Percentiles rank a stretch among this genome's conserved stretches.
Evolutionary conservation across 2,113 vertebrate species (phyloP).

Genomic region (Amphiprion ocellaris): DNA sequence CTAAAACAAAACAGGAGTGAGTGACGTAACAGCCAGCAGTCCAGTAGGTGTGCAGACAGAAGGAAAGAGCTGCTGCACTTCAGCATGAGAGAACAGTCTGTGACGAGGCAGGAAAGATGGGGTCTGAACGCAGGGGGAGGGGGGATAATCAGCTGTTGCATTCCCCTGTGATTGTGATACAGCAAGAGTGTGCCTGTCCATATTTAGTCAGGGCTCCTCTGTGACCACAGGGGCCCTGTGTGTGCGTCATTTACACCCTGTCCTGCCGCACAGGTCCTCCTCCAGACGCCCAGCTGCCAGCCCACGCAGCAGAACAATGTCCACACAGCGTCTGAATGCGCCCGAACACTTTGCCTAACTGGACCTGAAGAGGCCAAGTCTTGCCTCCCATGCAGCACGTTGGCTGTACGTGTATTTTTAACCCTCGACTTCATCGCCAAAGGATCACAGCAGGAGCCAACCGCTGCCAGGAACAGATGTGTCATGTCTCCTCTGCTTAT

Average conservation of each 20-base stretch:
- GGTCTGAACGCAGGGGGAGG: conserved; percentile 14
- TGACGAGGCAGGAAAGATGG: conserved; percentile 61
- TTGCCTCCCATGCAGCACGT: conserved; percentile 44
- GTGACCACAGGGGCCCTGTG: conserved; percentile 81
- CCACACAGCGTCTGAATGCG: conserved; percentile 71
- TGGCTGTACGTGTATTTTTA: conserved; percentile 78
- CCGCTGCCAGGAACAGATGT: conserved; percentile 75
- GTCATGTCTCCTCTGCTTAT: conserved; percentile 65
- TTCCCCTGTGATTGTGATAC: conserved; percentile 86
- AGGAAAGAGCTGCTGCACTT: not conserved
- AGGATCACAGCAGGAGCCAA: conserved; percentile 59
- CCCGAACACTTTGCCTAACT: conserved; percentile 39
- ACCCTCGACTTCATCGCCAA: conserved; percentile 59
- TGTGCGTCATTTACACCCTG: conserved; percentile 89
- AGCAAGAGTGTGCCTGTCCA: conserved; percentile 87
- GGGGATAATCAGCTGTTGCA: conserved; percentile 87
- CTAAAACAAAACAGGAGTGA: not conserved
- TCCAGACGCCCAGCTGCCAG: conserved; percentile 61
- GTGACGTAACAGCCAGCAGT: too few species aligned
- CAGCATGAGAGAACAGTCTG: conserved; percentile 24
- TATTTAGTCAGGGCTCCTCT: conserved; percentile 92
- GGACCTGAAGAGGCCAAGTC: conserved; percentile 50
- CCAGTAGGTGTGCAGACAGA: not conserved
- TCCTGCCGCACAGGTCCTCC: conserved; percentile 67
- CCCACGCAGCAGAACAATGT: conserved; percentile 59